Evolutionary conservation across 1,140 invertebrate genomes (phyloP), one percentile per base, ranked within the genome.

Genomic region (Lordiphosa clarofinis): DNA sequence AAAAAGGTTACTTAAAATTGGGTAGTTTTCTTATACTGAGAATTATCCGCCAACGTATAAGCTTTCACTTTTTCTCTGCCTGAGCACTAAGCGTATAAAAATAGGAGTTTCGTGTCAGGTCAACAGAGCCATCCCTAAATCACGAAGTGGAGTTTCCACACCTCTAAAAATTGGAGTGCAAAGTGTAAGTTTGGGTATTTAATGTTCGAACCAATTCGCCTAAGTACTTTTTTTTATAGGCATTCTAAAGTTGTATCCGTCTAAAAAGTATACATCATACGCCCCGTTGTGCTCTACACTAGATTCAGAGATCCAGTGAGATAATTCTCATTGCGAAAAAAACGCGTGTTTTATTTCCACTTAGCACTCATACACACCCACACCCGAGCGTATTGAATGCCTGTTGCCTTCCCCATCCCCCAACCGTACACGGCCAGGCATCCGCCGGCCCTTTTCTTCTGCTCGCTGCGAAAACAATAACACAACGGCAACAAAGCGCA

Each of bases 271-370:
- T 75, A 40, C 76, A 76, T 60, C 76, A 75, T 82, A 64, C 71
- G 63, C 49, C 57, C 54, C 46, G 64, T 68, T 53, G 53, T 54
- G 40, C 56, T 43, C 36, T n/a, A 33, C 38, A 48, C 28, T 11
- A 47, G 39, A 59, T 68, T 56, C 47, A 35, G 55, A 75, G 53
- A 68, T 61, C 49, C 64, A 65, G 31, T 46, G 19, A 82, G 78
- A 81, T 81, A 81, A 84, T 81, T 58, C 76, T 58, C 76, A 68
- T 53, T 84, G 72, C 67, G 78, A 84, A 68, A 31, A 84, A 86
- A 78, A 73, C 78, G 78, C 78, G 78, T 84, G 78, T 86, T 84
- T 84, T 84, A 84, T 84, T 84, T 84, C 79, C 78, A 84, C 78
- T 84, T 84, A 84, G 78, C 73, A 84, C 73, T 60, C 73, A 66